Evolutionary conservation across 1,140 invertebrate species (phyloP).

Genomic region (Ceratosolen solmsi): DNA sequence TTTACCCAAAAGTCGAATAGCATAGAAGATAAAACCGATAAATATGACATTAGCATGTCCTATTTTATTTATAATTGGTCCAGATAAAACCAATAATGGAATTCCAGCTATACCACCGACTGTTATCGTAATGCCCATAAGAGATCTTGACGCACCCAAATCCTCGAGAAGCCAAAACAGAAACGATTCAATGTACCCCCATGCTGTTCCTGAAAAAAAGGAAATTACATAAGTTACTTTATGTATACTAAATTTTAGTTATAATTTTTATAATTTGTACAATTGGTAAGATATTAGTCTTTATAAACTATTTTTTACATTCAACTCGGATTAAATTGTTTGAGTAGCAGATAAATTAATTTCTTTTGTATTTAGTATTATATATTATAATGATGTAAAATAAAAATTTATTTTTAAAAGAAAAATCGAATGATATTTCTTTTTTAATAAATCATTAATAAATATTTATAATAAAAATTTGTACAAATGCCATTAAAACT

Average conservation of each 20-base stretch:
- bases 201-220: slow-evolving; percentile 78
- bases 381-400: too few species aligned
- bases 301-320: too few species aligned
- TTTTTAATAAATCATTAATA: too few species aligned
- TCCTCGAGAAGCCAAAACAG: slow-evolving; percentile 90
- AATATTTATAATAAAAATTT: too few species aligned
- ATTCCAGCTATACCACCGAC: slow-evolving; percentile 85
- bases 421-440: too few species aligned
- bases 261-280: too few species aligned
- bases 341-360: too few species aligned
- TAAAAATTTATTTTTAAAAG: too few species aligned
- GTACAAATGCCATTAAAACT: too few species aligned
- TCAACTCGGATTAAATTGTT: too few species aligned
- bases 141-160: slow-evolving; percentile 82
- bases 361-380: too few species aligned
- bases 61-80: slow-evolving; percentile 83
- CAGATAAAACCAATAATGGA: slow-evolving; percentile 84
- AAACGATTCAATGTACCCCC: slow-evolving; percentile 90
- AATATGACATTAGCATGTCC: slow-evolving; percentile 89
- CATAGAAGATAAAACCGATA: slow-evolving; percentile 85
- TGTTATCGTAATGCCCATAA: slow-evolving; percentile 89
- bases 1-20: slow-evolving; percentile 82
- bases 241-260: neutral
- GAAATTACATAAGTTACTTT: neutral
- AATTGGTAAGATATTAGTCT: too few species aligned